Base-by-base conservation (phyloP, 2,888 invertebrate genomes). In the Cistogaster globosa region DNA sequence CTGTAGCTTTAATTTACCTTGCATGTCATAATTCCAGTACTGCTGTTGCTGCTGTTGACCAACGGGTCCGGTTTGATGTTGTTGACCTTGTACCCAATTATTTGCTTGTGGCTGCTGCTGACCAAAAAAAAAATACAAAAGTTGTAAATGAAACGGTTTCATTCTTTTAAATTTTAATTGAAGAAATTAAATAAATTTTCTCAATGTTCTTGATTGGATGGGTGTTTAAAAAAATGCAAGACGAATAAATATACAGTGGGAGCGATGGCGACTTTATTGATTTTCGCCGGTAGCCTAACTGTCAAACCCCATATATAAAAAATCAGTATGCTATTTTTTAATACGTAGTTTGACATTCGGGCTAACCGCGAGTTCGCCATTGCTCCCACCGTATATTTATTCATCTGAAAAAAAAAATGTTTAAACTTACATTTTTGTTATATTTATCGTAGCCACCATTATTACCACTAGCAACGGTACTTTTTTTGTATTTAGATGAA, bases 11-110 rank as follows among this genome's bases (percentile, higher is more conserved):
- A 22, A 75, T 87, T 80, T 88, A 92, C 92, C 88, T 89, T 91
- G 91, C 88, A 90, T 91, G 86, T 92, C 91, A 85, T 91, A 91
- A 86, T 91, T 91, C 86, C 90, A 90, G 91, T 92, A 92, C 86
- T 91, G 91, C 86, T 90, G 91, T 87, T 90, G 90, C 71, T 86
- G 90, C 69, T 86, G 88, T 65, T 81, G 83, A 12, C 71, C 88
- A 36, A 88, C 86, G 78, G 87, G 71, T 36, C 57, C 80, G 7
- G 58, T 87, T 72, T 88, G 89, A 48, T 87, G 87, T 71, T 87
- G 88, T 67, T 87, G 87, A 62, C 87, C 87, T 68, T 85, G 89
- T 69, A 89, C 88, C 90, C 90, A 90, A 79, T 88, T 88, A 9
- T 83, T 86, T n/a, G 76, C 62, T 65, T 84, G 76, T 14, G 69